Evolutionary conservation across 2,113 vertebrate genomes (phyloP).

Genomic region (Tragelaphus buxtoni): DNA sequence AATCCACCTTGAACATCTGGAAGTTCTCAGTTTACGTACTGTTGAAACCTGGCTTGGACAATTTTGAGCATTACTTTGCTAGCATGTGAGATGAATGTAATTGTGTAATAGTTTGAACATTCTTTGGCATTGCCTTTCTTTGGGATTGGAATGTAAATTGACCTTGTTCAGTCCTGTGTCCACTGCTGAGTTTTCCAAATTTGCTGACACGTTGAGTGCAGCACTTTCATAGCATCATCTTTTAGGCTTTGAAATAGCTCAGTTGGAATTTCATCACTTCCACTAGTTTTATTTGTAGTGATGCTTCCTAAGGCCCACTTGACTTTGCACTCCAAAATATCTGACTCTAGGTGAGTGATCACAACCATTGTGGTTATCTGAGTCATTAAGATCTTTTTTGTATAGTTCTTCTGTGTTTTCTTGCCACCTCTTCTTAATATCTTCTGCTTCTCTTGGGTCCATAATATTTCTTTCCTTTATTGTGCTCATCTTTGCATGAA

Average conservation of each 20-base stretch:
- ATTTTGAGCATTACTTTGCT: not conserved
- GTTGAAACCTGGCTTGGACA: not conserved
- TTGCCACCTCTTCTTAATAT: not conserved
- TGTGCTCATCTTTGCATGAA: not conserved
- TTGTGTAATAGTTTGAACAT: not conserved
- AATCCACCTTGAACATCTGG: not conserved
- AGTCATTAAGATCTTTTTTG: not conserved
- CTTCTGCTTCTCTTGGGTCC: not conserved
- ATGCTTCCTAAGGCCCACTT: not conserved
- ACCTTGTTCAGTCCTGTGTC: not conserved
- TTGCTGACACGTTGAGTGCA: not conserved
- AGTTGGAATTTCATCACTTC: not conserved
- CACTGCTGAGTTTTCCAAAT: not conserved
- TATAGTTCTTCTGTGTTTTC: not conserved
- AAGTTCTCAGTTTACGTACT: not conserved
- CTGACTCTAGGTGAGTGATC: not conserved
- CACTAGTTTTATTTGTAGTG: not conserved
- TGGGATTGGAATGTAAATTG: not conserved
- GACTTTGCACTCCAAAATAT: not conserved
- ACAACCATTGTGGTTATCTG: not conserved
- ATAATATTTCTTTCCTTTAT: not conserved
- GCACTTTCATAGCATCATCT: not conserved
- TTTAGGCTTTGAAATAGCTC: not conserved
- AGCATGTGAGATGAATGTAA: not conserved
- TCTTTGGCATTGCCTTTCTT: not conserved